Evolutionary conservation across 2,113 vertebrate species (phyloP).

Genomic region (Takifugu bimaculatus): DNA sequence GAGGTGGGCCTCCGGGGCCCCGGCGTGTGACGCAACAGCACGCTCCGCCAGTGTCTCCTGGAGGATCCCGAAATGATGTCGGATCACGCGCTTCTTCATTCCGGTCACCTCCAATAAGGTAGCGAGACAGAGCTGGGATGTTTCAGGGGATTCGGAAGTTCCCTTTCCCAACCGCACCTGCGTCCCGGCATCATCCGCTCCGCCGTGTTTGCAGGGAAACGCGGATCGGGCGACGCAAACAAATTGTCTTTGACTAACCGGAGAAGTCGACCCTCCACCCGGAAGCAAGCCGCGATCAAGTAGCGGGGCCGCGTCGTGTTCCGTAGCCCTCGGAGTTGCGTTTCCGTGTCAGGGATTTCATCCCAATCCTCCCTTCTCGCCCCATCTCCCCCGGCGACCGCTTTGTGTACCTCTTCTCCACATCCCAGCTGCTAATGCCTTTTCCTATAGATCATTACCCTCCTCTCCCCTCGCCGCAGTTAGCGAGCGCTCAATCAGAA

Average conservation of each 20-base stretch:
- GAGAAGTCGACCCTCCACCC: not conserved
- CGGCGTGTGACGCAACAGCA: too few relatives aligned
- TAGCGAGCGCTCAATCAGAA: slow-evolving; percentile 64
- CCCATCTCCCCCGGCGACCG: slow-evolving; percentile 45
- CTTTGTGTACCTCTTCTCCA: slow-evolving; percentile 44
- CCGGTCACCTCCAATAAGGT: too few relatives aligned
- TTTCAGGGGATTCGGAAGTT: too few relatives aligned
- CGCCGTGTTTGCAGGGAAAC: not conserved
- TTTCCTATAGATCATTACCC: slow-evolving; percentile 71
- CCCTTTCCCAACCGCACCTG: too few relatives aligned
- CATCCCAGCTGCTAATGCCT: slow-evolving; percentile 57
- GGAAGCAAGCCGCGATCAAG: slow-evolving; percentile 12
- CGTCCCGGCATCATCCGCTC: too few relatives aligned
- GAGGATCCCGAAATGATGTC: too few relatives aligned
- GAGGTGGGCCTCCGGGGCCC: too few relatives aligned
- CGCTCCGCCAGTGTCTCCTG: too few relatives aligned
- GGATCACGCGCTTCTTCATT: too few relatives aligned
- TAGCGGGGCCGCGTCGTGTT: not conserved
- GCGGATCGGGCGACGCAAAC: not conserved
- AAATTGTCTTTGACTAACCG: slow-evolving; percentile 23
- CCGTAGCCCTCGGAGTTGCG: slow-evolving; percentile 16
- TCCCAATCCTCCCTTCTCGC: slow-evolving; percentile 49
- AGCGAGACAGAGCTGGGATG: too few relatives aligned
- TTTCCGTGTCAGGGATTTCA: slow-evolving; percentile 46
- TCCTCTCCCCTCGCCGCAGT: slow-evolving; percentile 44